phyloP scores from a whole-genome alignment of 64 coral and sea anemone genomes.

The Stichodactyla mertensii region DNA sequence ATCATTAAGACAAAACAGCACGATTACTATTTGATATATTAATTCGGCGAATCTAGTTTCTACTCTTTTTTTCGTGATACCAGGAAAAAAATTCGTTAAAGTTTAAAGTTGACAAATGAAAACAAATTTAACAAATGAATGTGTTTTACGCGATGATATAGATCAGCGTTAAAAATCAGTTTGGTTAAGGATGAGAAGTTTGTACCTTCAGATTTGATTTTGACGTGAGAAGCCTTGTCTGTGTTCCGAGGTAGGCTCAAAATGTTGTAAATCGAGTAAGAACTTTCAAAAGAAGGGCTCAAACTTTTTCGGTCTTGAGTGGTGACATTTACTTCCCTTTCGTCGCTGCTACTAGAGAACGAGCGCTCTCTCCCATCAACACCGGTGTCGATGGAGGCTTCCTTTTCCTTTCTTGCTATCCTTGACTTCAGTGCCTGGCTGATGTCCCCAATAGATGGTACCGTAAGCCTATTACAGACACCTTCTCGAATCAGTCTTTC shows the following conservation, averaged over 20 bases:
- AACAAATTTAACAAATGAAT: no score
- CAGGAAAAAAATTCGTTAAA: no score
- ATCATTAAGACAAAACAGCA: neutral
- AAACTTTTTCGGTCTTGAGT: slow-evolving; percentile 3
- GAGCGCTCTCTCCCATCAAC: neutral
- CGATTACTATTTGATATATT: neutral
- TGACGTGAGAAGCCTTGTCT: neutral
- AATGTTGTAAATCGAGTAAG: slow-evolving; percentile 15
- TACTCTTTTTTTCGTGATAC: no score
- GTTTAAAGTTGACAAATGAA: no score
- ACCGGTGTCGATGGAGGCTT: neutral
- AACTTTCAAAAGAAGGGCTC: slow-evolving; percentile 7
- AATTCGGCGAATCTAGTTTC: no score
- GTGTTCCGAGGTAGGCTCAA: neutral
- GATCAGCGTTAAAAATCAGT: neutral
- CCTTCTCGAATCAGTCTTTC: slow-evolving; percentile 45
- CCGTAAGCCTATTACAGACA: slow-evolving; percentile 37
- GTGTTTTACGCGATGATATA: no score
- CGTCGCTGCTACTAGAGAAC: neutral
- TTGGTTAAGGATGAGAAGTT: neutral
- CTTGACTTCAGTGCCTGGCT: slow-evolving; percentile 53
- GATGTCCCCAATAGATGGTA: slow-evolving; percentile 52
- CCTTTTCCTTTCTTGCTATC: slow-evolving; percentile 15
- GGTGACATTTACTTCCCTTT: neutral
- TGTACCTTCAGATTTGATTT: slow-evolving; percentile 21